These are phyloP conservation scores for Corella eumyota DNA, from an alignment of 23 tunicate species.

Conservation along the genomic window DNA sequence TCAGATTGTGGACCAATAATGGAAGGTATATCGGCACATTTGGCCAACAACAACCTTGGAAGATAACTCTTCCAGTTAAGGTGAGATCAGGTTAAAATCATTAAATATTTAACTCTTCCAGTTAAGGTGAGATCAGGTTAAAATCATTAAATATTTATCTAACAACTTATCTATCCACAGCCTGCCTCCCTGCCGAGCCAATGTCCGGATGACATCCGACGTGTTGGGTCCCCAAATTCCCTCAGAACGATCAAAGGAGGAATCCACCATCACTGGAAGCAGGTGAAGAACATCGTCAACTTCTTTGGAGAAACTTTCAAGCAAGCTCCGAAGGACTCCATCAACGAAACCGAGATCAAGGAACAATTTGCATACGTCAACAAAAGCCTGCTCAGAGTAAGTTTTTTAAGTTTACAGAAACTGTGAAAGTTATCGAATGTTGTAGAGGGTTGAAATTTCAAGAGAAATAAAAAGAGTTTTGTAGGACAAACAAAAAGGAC, in stretches of 20 bases:
- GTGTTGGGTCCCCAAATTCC: conserved; percentile 41
- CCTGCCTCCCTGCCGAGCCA: background rate
- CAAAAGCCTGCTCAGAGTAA: conserved; percentile 11
- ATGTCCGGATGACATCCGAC: conserved; percentile 47
- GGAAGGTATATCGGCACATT: conserved; percentile 48
- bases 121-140: conserved; percentile 15
- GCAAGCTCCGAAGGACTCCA: background rate
- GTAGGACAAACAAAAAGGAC: too few relatives aligned
- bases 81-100: too few relatives aligned
- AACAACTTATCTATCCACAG: background rate
- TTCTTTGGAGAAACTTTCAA: conserved; percentile 5
- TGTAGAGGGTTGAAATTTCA: too few relatives aligned
- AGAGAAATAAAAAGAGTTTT: too few relatives aligned
- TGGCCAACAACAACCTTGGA: conserved; percentile 26
- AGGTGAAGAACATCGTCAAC: conserved; percentile 15
- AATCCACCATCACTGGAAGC: conserved; percentile 29
- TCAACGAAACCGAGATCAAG: conserved; percentile 20
- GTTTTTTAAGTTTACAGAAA: background rate
- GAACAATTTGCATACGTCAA: conserved; percentile 14
- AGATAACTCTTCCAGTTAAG: conserved; percentile 11
- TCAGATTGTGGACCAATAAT: conserved; percentile 17
- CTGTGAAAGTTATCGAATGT: too few relatives aligned
- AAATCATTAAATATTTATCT: background rate
- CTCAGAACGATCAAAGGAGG: conserved; percentile 45
- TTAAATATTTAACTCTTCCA: conserved; percentile 17